Conservation (phyloP, 2,797 vertebrate species). For the Enteromius fasciolatus region DNA sequence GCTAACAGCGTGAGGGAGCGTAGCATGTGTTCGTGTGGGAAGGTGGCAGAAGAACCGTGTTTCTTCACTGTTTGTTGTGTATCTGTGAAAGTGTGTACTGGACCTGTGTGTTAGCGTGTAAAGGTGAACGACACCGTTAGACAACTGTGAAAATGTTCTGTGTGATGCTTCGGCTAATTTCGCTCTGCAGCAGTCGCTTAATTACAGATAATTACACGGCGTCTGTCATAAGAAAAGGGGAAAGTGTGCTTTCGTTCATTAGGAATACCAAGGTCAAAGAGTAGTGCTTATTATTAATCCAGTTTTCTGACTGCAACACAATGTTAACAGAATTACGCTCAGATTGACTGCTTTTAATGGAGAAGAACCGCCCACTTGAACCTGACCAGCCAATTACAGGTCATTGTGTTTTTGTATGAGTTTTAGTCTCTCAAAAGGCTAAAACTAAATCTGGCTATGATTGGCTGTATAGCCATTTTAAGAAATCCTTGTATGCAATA, state of each 20-base stretch:
- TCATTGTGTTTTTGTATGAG: neutral
- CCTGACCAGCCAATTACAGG: neutral
- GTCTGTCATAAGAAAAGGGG: constrained; percentile 11
- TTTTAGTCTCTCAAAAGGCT: neutral
- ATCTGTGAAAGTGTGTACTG: constrained; percentile 1
- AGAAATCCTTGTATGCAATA: neutral
- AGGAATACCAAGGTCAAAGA: constrained; percentile 14
- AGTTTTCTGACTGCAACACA: neutral
- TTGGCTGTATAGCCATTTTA: neutral
- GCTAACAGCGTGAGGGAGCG: constrained; percentile 42
- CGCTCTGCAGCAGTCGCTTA: constrained; percentile 49
- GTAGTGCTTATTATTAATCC: neutral
- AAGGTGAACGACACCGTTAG: constrained; percentile 24
- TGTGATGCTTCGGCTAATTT: constrained; percentile 35
- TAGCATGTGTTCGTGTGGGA: constrained; percentile 46
- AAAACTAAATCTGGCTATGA: neutral
- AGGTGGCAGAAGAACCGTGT: constrained; percentile 3
- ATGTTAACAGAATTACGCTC: neutral
- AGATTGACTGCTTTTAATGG: too few relatives aligned
- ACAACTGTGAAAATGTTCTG: constrained; percentile 35
- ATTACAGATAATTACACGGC: constrained; percentile 58
- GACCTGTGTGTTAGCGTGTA: constrained; percentile 26
- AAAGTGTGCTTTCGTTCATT: constrained; percentile 36
- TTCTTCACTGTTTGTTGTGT: constrained; percentile 18
- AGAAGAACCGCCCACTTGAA: neutral